These are phyloP conservation scores for Parauchenoglanis punctatus DNA, from an alignment of 2,797 vertebrate species.

Conservation along the genomic window DNA sequence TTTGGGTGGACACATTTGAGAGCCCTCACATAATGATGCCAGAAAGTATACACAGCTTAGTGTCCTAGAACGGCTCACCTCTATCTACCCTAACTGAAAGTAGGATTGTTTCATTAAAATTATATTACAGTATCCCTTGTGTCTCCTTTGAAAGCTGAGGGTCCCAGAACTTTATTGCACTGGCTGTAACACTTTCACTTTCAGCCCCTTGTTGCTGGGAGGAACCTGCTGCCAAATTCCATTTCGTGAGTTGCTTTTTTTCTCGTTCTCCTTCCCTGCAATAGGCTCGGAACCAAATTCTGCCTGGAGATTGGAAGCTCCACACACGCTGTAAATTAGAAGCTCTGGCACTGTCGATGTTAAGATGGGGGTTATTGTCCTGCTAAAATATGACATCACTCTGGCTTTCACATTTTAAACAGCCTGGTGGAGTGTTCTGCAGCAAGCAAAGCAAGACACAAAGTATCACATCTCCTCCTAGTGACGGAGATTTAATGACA, in stretches of 20 bases:
- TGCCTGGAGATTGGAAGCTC: conserved; percentile 61
- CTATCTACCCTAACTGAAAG: conserved; percentile 19
- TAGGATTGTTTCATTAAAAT: conserved; percentile 35
- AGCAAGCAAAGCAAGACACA: conserved; percentile 52
- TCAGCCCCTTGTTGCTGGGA: conserved; percentile 36
- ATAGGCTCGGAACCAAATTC: conserved; percentile 43
- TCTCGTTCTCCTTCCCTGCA: conserved; percentile 37
- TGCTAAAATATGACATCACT: conserved; percentile 65
- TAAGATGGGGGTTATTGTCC: conserved; percentile 61
- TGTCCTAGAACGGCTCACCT: conserved; percentile 18
- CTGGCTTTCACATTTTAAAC: conserved; percentile 53
- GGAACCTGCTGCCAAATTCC: conserved; percentile 29
- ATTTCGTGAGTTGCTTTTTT: conserved; percentile 40
- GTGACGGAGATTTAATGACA: conserved; percentile 82
- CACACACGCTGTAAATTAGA: conserved; percentile 58
- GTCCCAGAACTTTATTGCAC: conserved; percentile 26
- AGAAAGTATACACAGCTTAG: conserved; percentile 10
- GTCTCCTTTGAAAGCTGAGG: conserved; percentile 20
- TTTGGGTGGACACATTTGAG: background rate
- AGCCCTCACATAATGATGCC: background rate
- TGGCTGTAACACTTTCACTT: conserved; percentile 28
- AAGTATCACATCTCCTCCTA: conserved; percentile 57
- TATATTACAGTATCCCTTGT: conserved; percentile 17
- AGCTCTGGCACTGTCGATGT: conserved; percentile 53
- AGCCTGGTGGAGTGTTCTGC: conserved; percentile 54